phyloP scores from a whole-genome alignment of 2,113 vertebrate species.

The Panthera uncia region DNA sequence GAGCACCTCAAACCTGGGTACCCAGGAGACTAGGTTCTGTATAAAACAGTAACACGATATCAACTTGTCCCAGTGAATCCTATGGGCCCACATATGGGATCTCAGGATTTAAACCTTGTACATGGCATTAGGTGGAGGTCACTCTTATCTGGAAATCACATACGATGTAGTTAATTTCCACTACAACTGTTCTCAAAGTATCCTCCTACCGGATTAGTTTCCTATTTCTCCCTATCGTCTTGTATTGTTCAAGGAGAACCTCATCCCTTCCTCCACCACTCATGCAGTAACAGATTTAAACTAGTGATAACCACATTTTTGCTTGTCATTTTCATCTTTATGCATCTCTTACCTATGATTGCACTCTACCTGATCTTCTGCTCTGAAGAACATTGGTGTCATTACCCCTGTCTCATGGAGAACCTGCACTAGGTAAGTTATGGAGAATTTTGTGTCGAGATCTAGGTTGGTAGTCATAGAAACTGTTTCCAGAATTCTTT shows the following conservation, averaged over 20 bases:
- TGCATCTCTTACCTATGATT: background rate
- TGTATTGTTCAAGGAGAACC: background rate
- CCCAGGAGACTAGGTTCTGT: background rate
- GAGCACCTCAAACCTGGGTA: background rate
- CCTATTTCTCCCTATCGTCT: background rate
- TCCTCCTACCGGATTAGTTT: background rate
- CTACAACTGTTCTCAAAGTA: background rate
- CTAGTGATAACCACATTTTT: background rate
- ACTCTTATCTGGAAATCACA: background rate
- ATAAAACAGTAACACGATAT: background rate
- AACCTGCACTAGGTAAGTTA: background rate
- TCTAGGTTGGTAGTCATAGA: background rate
- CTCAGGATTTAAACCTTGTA: background rate
- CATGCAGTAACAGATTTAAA: background rate
- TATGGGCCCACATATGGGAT: background rate
- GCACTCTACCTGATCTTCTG: background rate
- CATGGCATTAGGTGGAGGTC: background rate
- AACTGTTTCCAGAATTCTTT: background rate
- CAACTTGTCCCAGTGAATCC: background rate
- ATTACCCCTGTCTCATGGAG: background rate
- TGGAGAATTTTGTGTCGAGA: background rate
- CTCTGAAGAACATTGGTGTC: background rate
- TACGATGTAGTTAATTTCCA: background rate
- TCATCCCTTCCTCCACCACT: background rate
- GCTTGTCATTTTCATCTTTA: background rate